Conservation (phyloP, 2,113 vertebrate species). For the Oostethus manadensis region DNA sequence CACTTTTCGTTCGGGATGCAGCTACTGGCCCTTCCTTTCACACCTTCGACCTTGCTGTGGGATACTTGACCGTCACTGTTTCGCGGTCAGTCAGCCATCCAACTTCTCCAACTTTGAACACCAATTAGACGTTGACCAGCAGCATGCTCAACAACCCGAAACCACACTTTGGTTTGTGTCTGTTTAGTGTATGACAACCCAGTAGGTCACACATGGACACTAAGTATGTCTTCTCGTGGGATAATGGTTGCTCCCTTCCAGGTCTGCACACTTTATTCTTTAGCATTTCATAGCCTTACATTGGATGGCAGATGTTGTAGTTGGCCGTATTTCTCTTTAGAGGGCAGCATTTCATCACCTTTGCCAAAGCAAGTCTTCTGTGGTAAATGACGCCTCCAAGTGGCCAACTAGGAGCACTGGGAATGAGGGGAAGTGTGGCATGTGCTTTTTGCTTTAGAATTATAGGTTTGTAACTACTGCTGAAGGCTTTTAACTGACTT, state of each 20-base stretch:
- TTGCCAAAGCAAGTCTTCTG: slow-evolving; percentile 25
- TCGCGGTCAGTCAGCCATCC: slow-evolving; percentile 22
- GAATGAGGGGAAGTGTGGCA: too few species aligned
- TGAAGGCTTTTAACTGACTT: slow-evolving; percentile 36
- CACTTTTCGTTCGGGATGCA: not conserved
- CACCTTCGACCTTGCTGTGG: not conserved
- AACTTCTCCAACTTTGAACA: slow-evolving; percentile 17
- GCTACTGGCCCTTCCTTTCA: not conserved
- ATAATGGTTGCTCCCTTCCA: slow-evolving; percentile 90
- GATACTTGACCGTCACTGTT: slow-evolving; percentile 18
- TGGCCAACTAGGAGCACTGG: too few species aligned
- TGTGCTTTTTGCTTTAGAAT: slow-evolving; percentile 12
- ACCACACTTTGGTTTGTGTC: slow-evolving; percentile 25
- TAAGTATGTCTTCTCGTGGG: slow-evolving; percentile 72
- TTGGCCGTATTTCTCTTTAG: slow-evolving; percentile 49
- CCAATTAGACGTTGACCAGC: slow-evolving; percentile 18
- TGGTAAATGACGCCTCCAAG: slow-evolving; percentile 42
- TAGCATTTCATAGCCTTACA: too few species aligned
- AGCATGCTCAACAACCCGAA: slow-evolving; percentile 25
- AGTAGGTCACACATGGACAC: slow-evolving; percentile 37
- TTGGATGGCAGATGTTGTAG: slow-evolving; percentile 1
- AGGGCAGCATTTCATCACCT: slow-evolving; percentile 55
- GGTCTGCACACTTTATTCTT: not conserved
- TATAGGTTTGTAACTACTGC: slow-evolving; percentile 9
- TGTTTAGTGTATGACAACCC: slow-evolving; percentile 12